Conservation (phyloP, 1,140 invertebrate species). For the Nasonia longicornis region DNA sequence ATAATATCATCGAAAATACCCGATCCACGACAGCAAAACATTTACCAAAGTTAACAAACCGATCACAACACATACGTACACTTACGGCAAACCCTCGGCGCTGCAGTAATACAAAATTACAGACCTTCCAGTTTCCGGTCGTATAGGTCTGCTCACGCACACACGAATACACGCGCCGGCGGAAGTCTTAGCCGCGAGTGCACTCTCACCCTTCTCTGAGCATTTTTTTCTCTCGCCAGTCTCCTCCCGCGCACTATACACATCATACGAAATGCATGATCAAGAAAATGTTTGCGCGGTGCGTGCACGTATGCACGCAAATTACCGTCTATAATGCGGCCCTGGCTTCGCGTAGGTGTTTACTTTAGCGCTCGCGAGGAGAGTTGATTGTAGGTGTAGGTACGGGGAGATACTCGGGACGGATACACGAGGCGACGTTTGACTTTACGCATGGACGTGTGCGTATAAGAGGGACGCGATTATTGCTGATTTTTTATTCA, state of each 20-base stretch:
- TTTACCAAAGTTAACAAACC: too few relatives aligned
- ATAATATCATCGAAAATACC: too few relatives aligned
- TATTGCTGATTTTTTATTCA: neutral
- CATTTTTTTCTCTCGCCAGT: neutral
- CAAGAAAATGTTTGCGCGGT: neutral
- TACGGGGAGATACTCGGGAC: neutral
- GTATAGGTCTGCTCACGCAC: neutral
- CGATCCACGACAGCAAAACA: too few relatives aligned
- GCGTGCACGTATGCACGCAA: neutral
- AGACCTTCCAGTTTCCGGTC: constrained; percentile 13
- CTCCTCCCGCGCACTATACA: neutral
- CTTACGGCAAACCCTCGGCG: neutral
- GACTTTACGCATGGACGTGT: neutral
- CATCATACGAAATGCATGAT: constrained; percentile 31
- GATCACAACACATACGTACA: neutral
- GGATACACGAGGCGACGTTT: neutral
- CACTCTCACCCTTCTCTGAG: neutral
- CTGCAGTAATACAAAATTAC: constrained; percentile 15
- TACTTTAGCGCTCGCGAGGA: constrained; percentile 1
- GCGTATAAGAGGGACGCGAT: neutral
- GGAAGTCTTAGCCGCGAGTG: neutral
- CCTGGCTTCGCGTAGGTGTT: neutral
- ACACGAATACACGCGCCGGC: neutral
- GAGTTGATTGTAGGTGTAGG: neutral
- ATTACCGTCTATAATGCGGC: neutral